Evolutionary conservation across 1,140 invertebrate species (phyloP).

Genomic region (Acyrthosiphon pisum): DNA sequence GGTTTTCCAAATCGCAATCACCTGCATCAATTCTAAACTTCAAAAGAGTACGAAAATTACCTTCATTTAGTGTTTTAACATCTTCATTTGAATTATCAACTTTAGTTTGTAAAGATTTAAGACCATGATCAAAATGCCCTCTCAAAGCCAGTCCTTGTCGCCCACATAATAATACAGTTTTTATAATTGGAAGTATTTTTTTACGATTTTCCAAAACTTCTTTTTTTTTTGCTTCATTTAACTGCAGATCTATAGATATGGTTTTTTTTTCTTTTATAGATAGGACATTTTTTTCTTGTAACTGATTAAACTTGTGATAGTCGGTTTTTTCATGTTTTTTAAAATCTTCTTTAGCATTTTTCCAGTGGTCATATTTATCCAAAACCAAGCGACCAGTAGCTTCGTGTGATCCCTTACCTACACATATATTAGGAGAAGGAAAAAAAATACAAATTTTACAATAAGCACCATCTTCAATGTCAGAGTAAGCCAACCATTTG

Average conservation of each 20-base stretch:
- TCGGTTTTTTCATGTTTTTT: constrained; percentile 9
- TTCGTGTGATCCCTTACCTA: constrained; percentile 6
- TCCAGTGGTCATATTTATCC: constrained; percentile 26
- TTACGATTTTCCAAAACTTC: constrained; percentile 8
- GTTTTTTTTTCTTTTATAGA: constrained; percentile 58
- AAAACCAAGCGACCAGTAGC: constrained; percentile 2
- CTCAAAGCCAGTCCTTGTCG: constrained; percentile 58
- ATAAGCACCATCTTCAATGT: not conserved
- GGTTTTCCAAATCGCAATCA: constrained; percentile 58
- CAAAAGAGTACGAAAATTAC: constrained; percentile 60
- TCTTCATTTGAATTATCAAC: constrained; percentile 49
- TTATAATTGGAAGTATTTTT: constrained; percentile 19
- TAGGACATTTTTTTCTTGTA: constrained; percentile 52
- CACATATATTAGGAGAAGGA: not conserved
- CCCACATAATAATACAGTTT: constrained; percentile 54
- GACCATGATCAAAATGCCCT: constrained; percentile 54
- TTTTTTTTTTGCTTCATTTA: constrained; percentile 24
- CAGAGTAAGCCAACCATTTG: constrained; percentile 2
- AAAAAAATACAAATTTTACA: constrained; percentile 14
- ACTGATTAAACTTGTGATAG: constrained; percentile 14
- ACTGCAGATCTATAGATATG: constrained; percentile 18
- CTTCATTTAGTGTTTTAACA: constrained; percentile 59
- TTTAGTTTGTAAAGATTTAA: constrained; percentile 5
- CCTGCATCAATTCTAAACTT: constrained; percentile 59
- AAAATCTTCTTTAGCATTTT: constrained; percentile 11